A percentile compares a stretch with the other conserved stretches of the same genome.
Evolutionary conservation across 2,797 vertebrate species (phyloP).

Genomic region (Coregonus suidteri): DNA sequence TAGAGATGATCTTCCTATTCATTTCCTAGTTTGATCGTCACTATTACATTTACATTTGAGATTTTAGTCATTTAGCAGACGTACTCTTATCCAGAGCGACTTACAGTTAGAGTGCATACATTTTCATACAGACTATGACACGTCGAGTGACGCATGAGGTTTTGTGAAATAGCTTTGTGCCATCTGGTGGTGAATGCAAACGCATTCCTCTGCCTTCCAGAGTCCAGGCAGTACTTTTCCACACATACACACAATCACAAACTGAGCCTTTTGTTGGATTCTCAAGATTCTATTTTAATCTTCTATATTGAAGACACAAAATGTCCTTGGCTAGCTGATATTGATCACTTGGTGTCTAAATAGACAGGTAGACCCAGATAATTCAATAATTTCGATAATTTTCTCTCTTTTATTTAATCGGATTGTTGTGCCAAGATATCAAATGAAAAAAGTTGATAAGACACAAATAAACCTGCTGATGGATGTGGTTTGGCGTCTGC

Average conservation of each 20-base stretch:
- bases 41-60: too few species aligned
- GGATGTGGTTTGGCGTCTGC: too few species aligned
- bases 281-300: background rate
- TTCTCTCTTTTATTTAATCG: background rate
- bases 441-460: too few species aligned
- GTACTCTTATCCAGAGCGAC: too few species aligned
- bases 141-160: background rate
- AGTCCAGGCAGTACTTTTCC: slow-evolving; percentile 64
- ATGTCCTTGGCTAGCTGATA: background rate
- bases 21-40: background rate
- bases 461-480: too few species aligned
- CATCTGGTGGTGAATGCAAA: slow-evolving; percentile 51
- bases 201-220: background rate
- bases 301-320: background rate
- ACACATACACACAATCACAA: slow-evolving; percentile 14
- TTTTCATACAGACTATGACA: too few species aligned
- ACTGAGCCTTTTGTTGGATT: background rate
- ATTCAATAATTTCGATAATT: background rate
- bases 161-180: slow-evolving; percentile 19
- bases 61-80: too few species aligned
- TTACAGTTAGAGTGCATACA: too few species aligned
- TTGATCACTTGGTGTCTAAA: background rate
- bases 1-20: background rate
- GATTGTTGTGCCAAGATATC: background rate
- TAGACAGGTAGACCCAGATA: background rate